Percentiles rank a stretch among this genome's conserved stretches.
Evolutionary conservation across 2,888 invertebrate genomes (phyloP).

Genomic region (Monoplex corrugatus): DNA sequence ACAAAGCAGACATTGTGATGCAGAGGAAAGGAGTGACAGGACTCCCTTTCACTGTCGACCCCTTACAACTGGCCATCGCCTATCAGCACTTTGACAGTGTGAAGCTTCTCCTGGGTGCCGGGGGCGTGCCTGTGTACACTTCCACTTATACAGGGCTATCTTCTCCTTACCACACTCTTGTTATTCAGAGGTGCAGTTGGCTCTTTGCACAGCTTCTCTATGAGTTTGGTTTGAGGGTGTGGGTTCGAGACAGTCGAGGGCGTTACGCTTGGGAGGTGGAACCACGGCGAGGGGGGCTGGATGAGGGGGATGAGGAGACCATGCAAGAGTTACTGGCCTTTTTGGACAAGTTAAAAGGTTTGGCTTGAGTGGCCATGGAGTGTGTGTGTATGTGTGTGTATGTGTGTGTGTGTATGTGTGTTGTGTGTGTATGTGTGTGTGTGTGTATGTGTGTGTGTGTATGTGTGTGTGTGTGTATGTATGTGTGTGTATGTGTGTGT

Average conservation of each 20-base stretch:
- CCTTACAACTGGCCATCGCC: slow-evolving; percentile 60
- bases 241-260: neutral
- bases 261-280: slow-evolving; percentile 33
- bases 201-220: slow-evolving; percentile 7
- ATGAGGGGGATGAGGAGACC: neutral
- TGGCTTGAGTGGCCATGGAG: neutral
- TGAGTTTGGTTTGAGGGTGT: slow-evolving; percentile 34
- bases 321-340: neutral
- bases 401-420: neutral
- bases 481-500: too few relatives aligned
- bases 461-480: too few relatives aligned
- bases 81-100: slow-evolving; percentile 60
- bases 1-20: neutral
- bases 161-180: slow-evolving; percentile 28
- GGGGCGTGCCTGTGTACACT: neutral
- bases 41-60: slow-evolving; percentile 38
- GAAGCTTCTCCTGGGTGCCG: slow-evolving; percentile 52
- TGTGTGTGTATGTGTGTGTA: neutral
- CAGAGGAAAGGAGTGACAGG: neutral
- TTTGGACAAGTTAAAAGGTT: neutral
- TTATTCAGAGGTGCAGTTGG: slow-evolving; percentile 24
- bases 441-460: neutral
- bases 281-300: neutral
- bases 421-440: neutral
- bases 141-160: slow-evolving; percentile 26